Base-by-base conservation (phyloP, 2,888 invertebrate genomes). In the Sphaerophoria taeniata region DNA sequence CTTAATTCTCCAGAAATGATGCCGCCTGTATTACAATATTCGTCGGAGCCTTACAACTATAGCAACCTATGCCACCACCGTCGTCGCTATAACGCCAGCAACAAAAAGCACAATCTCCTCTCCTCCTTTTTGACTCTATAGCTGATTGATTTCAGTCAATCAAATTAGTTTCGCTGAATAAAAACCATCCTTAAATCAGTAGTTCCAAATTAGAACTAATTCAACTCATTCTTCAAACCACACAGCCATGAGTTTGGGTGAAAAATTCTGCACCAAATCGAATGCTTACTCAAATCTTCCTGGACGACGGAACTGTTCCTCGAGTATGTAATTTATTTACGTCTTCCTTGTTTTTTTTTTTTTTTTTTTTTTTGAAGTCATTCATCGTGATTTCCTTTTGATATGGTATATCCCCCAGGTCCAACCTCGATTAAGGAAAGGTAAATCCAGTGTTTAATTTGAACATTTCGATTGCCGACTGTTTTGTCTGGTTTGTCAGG, bases 301-400 rank as follows among this genome's bases (percentile, higher is more conserved):
- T 24, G 1, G 24, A 24, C 1, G 24, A 24, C 24, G 24, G n/a
- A 24, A n/a, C 24, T 39, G 39, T 7, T 7, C 43, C 63, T 76
- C 70, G 31, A 67, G 65, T 31, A 56, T 63, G 79, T 74, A 78
- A 83, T 83, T 78, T 83, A 83, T 79, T 83, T 83, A 69, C 67
- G 67, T 77, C 77, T 73, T n/a, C n/a, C n/a, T 74, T 74, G 58
- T 49, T 49, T 14, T 7, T 49, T 14, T n/a, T 49, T 9, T 49
- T 3, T 14, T 11, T 39, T 16, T n/a, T 67, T 51, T 67, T 53
- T 67, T 36, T 43, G 36, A 39, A 67, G 53, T 67, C 67, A 53
- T 67, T 67, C 53, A 53, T 67, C 67, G 67, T 55, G 24, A 2
- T 24, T 24, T 70, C 70, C 43, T 43, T 56, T 56, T 70, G 56